Percentiles rank a stretch among this genome's conserved stretches.
Conservation (phyloP, 2,797 vertebrate genomes). For the Serranus cabrilla region DNA sequence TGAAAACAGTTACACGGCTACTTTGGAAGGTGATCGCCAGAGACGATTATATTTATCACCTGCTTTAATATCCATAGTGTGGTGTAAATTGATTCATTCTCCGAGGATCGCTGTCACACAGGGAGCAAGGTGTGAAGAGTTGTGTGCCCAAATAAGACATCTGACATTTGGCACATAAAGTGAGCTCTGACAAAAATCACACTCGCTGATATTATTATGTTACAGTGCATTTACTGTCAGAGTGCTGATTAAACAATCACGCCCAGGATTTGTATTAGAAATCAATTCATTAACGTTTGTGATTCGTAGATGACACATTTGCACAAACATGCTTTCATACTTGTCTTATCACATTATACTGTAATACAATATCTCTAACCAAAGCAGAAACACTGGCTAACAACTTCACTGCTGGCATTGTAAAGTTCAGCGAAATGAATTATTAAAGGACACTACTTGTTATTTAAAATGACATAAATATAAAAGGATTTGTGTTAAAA, state of each 20-base stretch:
- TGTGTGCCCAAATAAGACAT: conserved; percentile 52
- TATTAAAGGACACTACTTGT: not conserved
- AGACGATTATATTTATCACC: conserved; percentile 88
- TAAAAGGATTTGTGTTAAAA: not conserved
- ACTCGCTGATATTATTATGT: not conserved
- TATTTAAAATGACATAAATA: not conserved
- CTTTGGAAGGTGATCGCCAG: conserved; percentile 85
- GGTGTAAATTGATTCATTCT: conserved; percentile 85
- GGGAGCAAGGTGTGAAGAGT: conserved; percentile 62
- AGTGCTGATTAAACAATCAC: not conserved
- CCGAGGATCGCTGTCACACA: conserved; percentile 71
- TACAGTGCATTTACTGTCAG: conserved; percentile 5
- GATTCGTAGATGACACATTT: conserved; percentile 18
- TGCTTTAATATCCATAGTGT: conserved; percentile 83
- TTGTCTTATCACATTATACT: conserved; percentile 18
- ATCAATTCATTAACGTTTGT: conserved; percentile 14
- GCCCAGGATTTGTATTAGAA: not conserved
- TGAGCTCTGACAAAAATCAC: not conserved
- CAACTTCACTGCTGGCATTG: not conserved
- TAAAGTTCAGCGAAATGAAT: conserved; percentile 4
- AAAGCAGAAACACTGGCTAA: too few relatives aligned
- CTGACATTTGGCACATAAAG: conserved; percentile 49
- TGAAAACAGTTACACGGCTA: conserved; percentile 86
- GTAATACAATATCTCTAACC: not conserved
- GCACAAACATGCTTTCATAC: conserved; percentile 19